Evolutionary conservation across 2,113 vertebrate species (phyloP).

Genomic region (Ranitomeya imitator): DNA sequence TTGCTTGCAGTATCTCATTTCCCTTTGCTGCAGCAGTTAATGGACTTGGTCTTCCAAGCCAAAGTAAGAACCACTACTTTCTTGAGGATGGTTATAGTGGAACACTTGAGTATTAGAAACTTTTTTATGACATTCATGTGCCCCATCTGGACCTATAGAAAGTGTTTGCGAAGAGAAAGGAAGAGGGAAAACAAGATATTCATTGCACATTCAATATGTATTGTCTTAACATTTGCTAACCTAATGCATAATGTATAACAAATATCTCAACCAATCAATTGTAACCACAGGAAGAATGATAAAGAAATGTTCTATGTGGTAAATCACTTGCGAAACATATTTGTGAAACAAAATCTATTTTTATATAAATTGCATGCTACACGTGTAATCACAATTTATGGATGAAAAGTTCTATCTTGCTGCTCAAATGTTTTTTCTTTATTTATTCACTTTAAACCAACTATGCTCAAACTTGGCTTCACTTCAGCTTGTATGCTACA

Average conservation of each 20-base stretch:
- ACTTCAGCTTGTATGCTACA: background rate
- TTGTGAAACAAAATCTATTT: background rate
- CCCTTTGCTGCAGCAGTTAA: too few species aligned
- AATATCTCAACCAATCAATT: background rate
- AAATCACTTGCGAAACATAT: background rate
- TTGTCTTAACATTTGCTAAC: background rate
- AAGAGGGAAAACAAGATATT: too few species aligned
- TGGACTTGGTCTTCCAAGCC: too few species aligned
- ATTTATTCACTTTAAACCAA: background rate
- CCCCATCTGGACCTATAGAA: too few species aligned
- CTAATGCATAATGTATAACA: background rate
- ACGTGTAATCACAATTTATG: background rate
- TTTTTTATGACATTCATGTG: too few species aligned
- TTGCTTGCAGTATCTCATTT: too few species aligned
- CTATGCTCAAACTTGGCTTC: background rate
- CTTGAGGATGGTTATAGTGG: too few species aligned
- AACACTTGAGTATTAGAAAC: too few species aligned
- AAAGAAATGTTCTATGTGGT: background rate
- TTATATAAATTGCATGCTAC: background rate
- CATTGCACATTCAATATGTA: background rate
- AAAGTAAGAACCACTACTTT: too few species aligned
- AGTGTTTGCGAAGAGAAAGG: too few species aligned
- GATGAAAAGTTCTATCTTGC: background rate
- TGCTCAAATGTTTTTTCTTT: background rate
- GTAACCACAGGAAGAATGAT: background rate